Evolutionary conservation across 2,113 vertebrate species (phyloP).

Genomic region (Motacilla alba): DNA sequence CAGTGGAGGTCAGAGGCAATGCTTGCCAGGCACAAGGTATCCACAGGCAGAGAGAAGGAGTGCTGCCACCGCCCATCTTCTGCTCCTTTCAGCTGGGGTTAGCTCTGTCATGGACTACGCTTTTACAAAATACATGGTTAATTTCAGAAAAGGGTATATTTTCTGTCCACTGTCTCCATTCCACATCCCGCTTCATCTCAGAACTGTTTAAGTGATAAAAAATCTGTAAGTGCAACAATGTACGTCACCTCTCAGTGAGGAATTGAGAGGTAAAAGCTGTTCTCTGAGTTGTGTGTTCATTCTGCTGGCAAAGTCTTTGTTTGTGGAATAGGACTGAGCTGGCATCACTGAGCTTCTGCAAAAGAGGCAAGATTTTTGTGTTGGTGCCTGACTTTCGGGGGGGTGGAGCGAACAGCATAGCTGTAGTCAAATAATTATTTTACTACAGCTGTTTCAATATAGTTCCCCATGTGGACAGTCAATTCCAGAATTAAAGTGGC

Average conservation of each 20-base stretch:
- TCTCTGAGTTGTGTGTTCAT: background rate
- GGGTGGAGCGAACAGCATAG: accelerated
- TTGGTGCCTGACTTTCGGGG: background rate
- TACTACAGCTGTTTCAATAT: constrained; percentile 26
- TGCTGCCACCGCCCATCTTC: background rate
- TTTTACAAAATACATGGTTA: background rate
- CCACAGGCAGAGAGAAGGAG: background rate
- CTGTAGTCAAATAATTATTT: constrained; percentile 43
- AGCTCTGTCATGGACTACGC: background rate
- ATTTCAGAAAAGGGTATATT: background rate
- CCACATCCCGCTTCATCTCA: background rate
- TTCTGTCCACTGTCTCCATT: background rate
- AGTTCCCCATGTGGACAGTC: constrained; percentile 5
- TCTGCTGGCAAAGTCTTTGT: background rate
- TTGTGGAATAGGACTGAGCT: background rate
- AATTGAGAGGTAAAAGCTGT: background rate
- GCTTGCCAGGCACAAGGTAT: background rate
- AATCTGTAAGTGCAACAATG: background rate
- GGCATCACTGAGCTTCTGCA: background rate
- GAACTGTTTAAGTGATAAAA: background rate
- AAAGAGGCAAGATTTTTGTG: background rate
- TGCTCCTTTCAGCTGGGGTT: background rate
- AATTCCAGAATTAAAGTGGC: constrained; percentile 11
- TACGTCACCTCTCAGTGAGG: background rate
- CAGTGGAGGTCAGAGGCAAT: background rate